Evolutionary conservation across 2,113 vertebrate genomes (phyloP).

Genomic region (Rhabdornis inornatus): DNA sequence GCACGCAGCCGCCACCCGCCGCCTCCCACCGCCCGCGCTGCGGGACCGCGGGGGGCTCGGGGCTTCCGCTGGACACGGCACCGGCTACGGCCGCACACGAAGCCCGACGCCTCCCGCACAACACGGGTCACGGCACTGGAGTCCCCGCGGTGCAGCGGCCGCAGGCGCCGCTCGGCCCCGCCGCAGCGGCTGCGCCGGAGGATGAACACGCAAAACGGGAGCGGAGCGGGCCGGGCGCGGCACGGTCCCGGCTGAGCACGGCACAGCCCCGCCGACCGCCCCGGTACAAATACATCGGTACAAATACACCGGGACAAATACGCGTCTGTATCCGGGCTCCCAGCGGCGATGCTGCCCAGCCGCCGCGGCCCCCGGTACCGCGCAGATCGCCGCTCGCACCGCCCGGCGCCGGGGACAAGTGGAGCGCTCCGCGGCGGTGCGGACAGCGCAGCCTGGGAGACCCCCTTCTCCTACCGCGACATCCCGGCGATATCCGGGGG

Average conservation of each 20-base stretch:
- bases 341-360: background rate
- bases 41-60: background rate
- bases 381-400: background rate
- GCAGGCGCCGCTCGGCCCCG: background rate
- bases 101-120: background rate
- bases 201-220: conserved; percentile 12
- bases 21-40: background rate
- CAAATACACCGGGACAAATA: background rate
- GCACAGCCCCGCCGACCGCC: background rate
- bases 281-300: background rate
- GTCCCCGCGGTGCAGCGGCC: background rate
- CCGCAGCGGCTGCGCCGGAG: background rate
- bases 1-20: background rate
- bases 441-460: background rate
- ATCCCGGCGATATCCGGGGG: background rate
- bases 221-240: background rate
- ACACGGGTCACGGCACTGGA: background rate
- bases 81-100: background rate
- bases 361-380: background rate
- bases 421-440: background rate
- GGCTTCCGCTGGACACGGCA: background rate
- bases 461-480: background rate
- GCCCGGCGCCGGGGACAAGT: background rate
- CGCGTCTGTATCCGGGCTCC: background rate
- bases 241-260: background rate